Evolutionary conservation across 2,888 invertebrate genomes (phyloP), one percentile per base, ranked within the genome.

Genomic region (Cybosia mesomella): DNA sequence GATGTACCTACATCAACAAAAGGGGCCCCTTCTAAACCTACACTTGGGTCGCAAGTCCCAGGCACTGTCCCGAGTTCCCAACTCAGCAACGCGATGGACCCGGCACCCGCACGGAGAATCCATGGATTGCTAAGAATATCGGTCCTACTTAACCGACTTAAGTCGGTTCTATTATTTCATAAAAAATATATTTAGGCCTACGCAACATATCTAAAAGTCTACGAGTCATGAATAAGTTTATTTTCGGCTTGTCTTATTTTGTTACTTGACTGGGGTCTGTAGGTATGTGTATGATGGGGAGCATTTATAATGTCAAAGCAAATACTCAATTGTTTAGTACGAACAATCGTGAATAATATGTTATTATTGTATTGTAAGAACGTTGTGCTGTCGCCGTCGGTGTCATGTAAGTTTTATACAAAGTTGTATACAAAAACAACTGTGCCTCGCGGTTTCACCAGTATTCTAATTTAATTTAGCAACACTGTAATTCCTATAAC

Each of bases 311-410:
- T 39, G 60, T 39, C 60, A 60, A 24, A 15, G 43, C 22, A 60
- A 59, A 60, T 39, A 28, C 15, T 49, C 58, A 36, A 66, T 28
- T 64, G 64, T 66, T 63, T 64, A 53, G 5, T 39, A 43, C 22
- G 64, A 66, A 64, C 43, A 62, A 68, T 67, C 36, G 39, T 53
- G 61, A 32, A 67, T 55, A 65, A 62, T 43, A 58, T 59, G 32
- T 22, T 58, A 63, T 24, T 67, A 57, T 24, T 53, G 57, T 59
- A 68, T 54, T 60, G 59, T 66, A 18, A 22, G 21, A 39, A 60
- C 39, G 24, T 43, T n/a, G 32, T 57, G 65, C 57, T 28, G 57
- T 60, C 7, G 28, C 49, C 11, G 60, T 62, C 55, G 57, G 32
- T 62, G 63, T 72, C 70, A 61, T 53, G 5, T 22, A 60, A 49